A percentile compares a stretch with the other conserved stretches of the same genome.
Conservation (phyloP, 2,888 invertebrate species). For the Agriopis marginaria region DNA sequence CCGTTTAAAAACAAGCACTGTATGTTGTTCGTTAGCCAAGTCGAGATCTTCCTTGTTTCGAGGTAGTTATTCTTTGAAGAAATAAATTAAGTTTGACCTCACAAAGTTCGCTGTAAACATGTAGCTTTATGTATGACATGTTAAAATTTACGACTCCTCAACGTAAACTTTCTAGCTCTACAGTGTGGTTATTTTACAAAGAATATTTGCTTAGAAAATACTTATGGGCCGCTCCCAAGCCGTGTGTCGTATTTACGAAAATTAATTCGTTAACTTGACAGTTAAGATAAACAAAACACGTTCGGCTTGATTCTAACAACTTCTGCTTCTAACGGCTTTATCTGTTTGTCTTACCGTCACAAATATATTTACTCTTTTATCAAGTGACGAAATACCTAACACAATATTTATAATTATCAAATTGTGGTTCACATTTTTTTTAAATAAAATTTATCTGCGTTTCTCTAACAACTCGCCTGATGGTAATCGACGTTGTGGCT, state of each 20-base stretch:
- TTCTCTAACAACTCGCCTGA: no score
- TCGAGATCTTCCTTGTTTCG: slow-evolving; percentile 43
- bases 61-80: slow-evolving; percentile 47
- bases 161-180: slow-evolving; percentile 46
- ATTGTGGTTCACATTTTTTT: background rate
- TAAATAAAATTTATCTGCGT: no score
- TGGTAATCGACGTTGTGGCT: no score
- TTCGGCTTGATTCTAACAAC: slow-evolving; percentile 27
- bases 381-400: slow-evolving; percentile 2
- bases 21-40: slow-evolving; percentile 46
- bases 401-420: background rate
- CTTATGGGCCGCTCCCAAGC: slow-evolving; percentile 11
- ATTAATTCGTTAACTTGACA: slow-evolving; percentile 40
- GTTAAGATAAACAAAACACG: slow-evolving; percentile 38
- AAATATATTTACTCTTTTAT: background rate
- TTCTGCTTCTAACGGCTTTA: slow-evolving; percentile 23
- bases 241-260: slow-evolving; percentile 22
- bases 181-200: slow-evolving; percentile 48
- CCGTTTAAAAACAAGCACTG: slow-evolving; percentile 52
- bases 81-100: slow-evolving; percentile 74
- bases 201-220: slow-evolving; percentile 40
- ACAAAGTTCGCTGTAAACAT: slow-evolving; percentile 69
- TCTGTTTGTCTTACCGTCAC: slow-evolving; percentile 9
- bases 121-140: slow-evolving; percentile 71
- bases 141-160: slow-evolving; percentile 60